Conservation (phyloP, 2,888 invertebrate genomes). For the Agrochola circellaris region DNA sequence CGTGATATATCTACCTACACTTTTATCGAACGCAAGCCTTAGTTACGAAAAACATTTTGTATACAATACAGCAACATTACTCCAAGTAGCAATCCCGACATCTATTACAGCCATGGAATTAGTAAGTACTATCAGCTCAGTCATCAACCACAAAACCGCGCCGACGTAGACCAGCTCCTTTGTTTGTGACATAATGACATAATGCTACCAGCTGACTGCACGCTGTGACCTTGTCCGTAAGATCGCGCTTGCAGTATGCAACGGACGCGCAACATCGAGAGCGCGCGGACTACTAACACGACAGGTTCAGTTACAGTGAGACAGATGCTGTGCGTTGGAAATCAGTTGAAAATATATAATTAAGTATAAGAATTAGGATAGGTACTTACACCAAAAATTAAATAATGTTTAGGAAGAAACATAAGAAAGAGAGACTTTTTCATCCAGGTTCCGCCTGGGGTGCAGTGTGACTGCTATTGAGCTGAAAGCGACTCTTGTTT, state of each 20-base stretch:
- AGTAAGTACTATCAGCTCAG: background rate
- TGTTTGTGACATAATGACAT: constrained; percentile 16
- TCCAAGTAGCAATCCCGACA: background rate
- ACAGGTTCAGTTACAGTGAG: background rate
- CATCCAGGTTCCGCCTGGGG: too few relatives aligned
- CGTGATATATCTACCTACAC: background rate
- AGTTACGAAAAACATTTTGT: background rate
- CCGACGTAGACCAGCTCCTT: background rate
- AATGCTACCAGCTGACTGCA: constrained; percentile 22
- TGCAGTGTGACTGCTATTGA: background rate
- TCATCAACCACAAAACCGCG: constrained; percentile 10
- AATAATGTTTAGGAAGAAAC: background rate
- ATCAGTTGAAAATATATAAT: background rate
- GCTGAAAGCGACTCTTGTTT: background rate
- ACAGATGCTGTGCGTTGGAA: background rate
- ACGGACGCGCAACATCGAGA: background rate
- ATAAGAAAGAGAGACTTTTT: too few relatives aligned
- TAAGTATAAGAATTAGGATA: background rate
- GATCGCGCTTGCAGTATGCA: background rate
- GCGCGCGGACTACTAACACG: background rate
- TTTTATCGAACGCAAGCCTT: background rate
- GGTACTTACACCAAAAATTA: background rate
- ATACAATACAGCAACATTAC: background rate
- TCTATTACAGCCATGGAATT: background rate
- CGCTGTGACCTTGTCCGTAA: constrained; percentile 22